These are phyloP conservation scores for Bradypus variegatus DNA, from an alignment of 2,797 vertebrate genomes.

Conservation along the genomic window DNA sequence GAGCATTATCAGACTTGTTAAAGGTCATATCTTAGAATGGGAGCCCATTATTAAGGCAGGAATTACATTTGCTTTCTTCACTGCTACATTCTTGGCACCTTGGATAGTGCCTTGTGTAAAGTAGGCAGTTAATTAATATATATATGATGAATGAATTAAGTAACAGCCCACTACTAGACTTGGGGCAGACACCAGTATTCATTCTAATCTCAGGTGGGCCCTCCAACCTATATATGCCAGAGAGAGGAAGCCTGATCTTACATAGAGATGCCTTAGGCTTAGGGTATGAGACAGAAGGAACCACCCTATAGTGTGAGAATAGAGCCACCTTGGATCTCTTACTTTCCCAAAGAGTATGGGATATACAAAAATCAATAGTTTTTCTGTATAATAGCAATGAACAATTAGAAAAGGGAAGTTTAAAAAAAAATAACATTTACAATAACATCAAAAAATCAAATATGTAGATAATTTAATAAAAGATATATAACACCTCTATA, in stretches of 20 bases:
- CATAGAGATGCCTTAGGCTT: background rate
- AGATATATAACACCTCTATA: background rate
- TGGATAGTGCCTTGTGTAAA: background rate
- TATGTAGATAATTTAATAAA: constrained; percentile 7
- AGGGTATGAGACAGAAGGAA: background rate
- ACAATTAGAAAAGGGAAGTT: constrained; percentile 30
- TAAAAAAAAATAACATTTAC: background rate
- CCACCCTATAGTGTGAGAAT: background rate
- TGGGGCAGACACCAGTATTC: background rate
- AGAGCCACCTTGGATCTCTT: background rate
- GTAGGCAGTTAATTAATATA: background rate
- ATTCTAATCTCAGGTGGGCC: background rate
- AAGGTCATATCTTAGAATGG: background rate
- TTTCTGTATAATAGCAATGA: constrained; percentile 2
- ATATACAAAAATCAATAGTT: background rate
- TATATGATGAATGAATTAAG: constrained; percentile 19
- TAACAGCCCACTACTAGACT: background rate
- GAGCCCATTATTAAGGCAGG: background rate
- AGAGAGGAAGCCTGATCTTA: background rate
- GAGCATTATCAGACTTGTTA: background rate
- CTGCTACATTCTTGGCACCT: background rate
- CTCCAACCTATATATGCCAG: background rate
- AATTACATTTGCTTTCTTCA: background rate
- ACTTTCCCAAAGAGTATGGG: background rate
- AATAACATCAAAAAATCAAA: background rate